A percentile compares a stretch with the other conserved stretches of the same genome.
phyloP scores from a whole-genome alignment of 2,888 invertebrate species.

The Rhagophthalmus giganteus region DNA sequence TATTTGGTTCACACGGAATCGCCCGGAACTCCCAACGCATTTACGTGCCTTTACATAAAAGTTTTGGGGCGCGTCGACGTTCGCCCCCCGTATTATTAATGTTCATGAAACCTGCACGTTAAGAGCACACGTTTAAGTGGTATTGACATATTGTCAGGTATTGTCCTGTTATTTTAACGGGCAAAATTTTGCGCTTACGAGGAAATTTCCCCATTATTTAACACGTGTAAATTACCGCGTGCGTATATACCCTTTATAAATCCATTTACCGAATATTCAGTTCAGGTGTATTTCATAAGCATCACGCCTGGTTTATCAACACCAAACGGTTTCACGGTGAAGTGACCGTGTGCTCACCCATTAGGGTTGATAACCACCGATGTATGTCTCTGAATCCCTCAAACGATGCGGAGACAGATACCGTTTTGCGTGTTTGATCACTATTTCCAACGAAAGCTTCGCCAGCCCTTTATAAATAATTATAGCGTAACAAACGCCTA shows the following conservation, averaged over 20 bases:
- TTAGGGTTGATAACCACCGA: conserved; percentile 35
- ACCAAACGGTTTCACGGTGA: conserved; percentile 56
- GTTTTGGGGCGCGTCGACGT: conserved; percentile 49
- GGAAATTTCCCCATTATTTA: too few species aligned
- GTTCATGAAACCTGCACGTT: conserved; percentile 37
- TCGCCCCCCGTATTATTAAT: conserved; percentile 34
- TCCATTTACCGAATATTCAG: conserved; percentile 37
- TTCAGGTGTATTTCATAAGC: conserved; percentile 39
- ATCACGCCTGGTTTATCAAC: conserved; percentile 54
- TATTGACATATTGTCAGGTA: conserved; percentile 10
- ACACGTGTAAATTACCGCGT: conserved; percentile 12
- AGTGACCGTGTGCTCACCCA: conserved; percentile 48
- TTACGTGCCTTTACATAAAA: conserved; percentile 40
- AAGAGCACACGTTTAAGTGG: conserved; percentile 30
- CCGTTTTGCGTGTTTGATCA: conserved; percentile 32
- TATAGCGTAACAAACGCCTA: conserved; percentile 20
- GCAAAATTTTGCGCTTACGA: too few species aligned
- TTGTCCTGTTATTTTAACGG: too few species aligned
- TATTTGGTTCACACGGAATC: conserved; percentile 52
- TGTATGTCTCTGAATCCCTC: conserved; percentile 32
- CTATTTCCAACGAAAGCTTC: conserved; percentile 23
- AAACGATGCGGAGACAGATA: conserved; percentile 31
- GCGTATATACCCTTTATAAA: conserved; percentile 18
- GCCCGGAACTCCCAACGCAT: conserved; percentile 40
- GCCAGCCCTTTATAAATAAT: conserved; percentile 28